These are phyloP conservation scores for Cossypha dichroa DNA, from an alignment of 2,797 vertebrate species.

Conservation along the genomic window DNA sequence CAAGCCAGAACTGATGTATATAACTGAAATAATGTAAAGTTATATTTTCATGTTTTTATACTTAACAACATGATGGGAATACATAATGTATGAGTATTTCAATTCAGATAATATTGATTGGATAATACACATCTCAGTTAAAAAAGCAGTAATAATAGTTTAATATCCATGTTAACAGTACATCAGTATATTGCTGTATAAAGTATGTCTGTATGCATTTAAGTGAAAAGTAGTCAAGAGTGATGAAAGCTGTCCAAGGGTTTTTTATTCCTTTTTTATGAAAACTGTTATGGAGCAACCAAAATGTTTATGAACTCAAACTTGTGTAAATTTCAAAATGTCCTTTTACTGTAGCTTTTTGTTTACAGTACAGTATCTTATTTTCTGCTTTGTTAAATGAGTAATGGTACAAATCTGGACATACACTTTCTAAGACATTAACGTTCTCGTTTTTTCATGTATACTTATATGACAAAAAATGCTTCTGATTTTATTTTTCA, in stretches of 20 bases:
- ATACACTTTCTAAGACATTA: slow-evolving; percentile 79
- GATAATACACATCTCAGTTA: slow-evolving; percentile 76
- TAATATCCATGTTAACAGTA: slow-evolving; percentile 80
- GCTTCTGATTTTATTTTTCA: slow-evolving; percentile 82
- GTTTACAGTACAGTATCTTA: slow-evolving; percentile 77
- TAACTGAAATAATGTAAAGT: slow-evolving; percentile 85
- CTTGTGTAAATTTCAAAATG: slow-evolving; percentile 82
- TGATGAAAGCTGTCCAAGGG: slow-evolving; percentile 80
- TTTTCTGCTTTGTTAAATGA: slow-evolving; percentile 80
- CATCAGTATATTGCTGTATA: slow-evolving; percentile 80
- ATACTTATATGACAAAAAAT: slow-evolving; percentile 77
- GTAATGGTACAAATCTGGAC: slow-evolving; percentile 74
- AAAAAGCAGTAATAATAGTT: slow-evolving; percentile 76
- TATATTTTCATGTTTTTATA: slow-evolving; percentile 89
- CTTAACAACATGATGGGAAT: slow-evolving; percentile 75
- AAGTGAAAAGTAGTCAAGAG: slow-evolving; percentile 80
- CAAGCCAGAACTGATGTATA: slow-evolving; percentile 82
- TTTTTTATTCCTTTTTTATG: slow-evolving; percentile 84
- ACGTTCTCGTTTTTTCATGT: slow-evolving; percentile 78
- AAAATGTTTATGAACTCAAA: slow-evolving; percentile 82
- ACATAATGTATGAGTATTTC: slow-evolving; percentile 79
- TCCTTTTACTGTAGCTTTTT: slow-evolving; percentile 81
- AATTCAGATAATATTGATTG: slow-evolving; percentile 76
- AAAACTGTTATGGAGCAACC: slow-evolving; percentile 79
- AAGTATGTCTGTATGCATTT: slow-evolving; percentile 80